phyloP scores from a whole-genome alignment of 2,888 invertebrate genomes.

The Eristalinus sepulchralis region DNA sequence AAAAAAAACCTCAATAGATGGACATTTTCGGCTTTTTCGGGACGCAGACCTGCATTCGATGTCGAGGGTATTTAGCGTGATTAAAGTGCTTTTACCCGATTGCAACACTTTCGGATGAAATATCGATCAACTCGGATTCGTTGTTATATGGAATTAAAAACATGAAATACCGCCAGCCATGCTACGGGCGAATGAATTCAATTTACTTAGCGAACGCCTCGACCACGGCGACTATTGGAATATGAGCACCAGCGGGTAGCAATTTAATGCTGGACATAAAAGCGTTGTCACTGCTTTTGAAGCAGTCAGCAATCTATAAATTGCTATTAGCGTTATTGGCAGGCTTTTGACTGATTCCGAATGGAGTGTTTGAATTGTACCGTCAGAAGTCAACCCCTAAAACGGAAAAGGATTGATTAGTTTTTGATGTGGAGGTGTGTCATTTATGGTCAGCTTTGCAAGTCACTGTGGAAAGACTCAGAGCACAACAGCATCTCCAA shows the following conservation, averaged over 20 bases:
- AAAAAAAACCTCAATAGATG: background rate
- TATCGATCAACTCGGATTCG: slow-evolving; percentile 29
- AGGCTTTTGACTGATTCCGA: background rate
- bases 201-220: slow-evolving; percentile 25
- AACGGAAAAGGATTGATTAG: no score
- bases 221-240: background rate
- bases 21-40: background rate
- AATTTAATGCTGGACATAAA: background rate
- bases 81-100: slow-evolving; percentile 48
- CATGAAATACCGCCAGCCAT: background rate
- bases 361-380: background rate
- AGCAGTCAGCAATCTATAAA: background rate
- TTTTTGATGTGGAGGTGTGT: no score
- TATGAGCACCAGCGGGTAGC: background rate
- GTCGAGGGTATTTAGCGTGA: slow-evolving; percentile 34
- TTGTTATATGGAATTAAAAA: slow-evolving; percentile 32
- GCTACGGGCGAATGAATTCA: slow-evolving; percentile 22
- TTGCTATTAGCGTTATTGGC: background rate
- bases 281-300: background rate
- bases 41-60: slow-evolving; percentile 10
- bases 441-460: no score
- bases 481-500: no score
- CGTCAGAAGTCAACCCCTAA: background rate
- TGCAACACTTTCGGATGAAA: slow-evolving; percentile 27
- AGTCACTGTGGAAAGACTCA: no score